A percentile compares a stretch with the other conserved stretches of the same genome.
Conservation (phyloP, 37 sponge, comb jelly and placozoan species). For the Spongilla lacustris region DNA sequence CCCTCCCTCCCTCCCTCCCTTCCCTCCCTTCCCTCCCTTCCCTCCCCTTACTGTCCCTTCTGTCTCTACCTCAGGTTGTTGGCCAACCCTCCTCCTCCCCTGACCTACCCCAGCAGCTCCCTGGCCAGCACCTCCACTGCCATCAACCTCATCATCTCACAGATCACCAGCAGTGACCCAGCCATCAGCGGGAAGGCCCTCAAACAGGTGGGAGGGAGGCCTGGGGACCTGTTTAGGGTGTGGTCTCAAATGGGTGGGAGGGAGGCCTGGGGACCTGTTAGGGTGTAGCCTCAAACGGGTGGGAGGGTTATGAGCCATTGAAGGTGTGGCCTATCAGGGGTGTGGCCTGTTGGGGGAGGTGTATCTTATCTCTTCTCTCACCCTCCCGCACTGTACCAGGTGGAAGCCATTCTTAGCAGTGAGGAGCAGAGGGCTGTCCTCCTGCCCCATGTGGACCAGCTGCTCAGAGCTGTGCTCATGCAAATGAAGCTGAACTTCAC, state of each 20-base stretch:
- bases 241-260: too few relatives aligned
- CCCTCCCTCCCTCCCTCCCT: neutral
- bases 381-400: too few relatives aligned
- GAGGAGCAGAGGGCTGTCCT: slow-evolving; percentile 40
- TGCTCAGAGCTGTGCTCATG: slow-evolving; percentile 65
- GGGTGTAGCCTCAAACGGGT: too few relatives aligned
- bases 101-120: slow-evolving; percentile 34
- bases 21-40: too few relatives aligned
- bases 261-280: too few relatives aligned
- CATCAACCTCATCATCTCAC: slow-evolving; percentile 79
- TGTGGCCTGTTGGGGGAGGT: too few relatives aligned
- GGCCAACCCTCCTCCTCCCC: slow-evolving; percentile 46
- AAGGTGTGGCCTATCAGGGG: too few relatives aligned
- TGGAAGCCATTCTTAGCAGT: slow-evolving; percentile 47
- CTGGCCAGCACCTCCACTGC: slow-evolving; percentile 67
- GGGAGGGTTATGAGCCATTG: too few relatives aligned
- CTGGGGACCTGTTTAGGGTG: too few relatives aligned
- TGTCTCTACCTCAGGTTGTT: neutral
- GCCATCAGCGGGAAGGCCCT: slow-evolving; percentile 32
- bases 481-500: slow-evolving; percentile 76
- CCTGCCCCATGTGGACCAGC: slow-evolving; percentile 69
- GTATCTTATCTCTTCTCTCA: neutral
- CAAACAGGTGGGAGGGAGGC: slow-evolving; percentile 32
- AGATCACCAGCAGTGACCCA: slow-evolving; percentile 58
- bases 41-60: neutral